Base-by-base conservation (phyloP, 1,140 invertebrate species). In the Trichoplusia ni region DNA sequence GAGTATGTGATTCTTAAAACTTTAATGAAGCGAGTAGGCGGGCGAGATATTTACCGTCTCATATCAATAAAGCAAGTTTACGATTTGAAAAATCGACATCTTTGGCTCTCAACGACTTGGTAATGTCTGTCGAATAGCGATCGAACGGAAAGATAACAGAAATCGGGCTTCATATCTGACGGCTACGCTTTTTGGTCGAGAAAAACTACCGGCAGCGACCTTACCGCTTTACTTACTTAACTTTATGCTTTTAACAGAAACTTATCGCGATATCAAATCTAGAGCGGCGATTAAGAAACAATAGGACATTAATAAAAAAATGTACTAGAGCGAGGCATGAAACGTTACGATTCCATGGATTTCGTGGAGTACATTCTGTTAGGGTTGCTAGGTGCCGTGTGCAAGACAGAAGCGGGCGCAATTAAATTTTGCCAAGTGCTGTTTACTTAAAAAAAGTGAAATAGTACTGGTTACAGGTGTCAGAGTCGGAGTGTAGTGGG, bases 261-360 rank as follows among this genome's bases (percentile, higher is more conserved):
- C 74, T 84, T 89, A 88, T 86, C 82, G 76, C 72, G 74, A 63
- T 78, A 86, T 86, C 77, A 81, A 85, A 89, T 86, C 84, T 76
- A 63, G 64, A 81, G 64, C 73, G 75, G 76, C 76, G 85, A 88
- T 86, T 85, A 84, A 79, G 81, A 86, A 86, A 89, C 86, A 89
- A 89, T 86, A 75, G 84, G 67, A 83, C 75, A 78, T 83, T 83
- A 84, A 84, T 84, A 86, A 82, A 85, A 82, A 79, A 40, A 75
- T 70, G 69, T 79, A 78, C 56, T 76, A 47, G 71, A 76, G 83
- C 79, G 69, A 73, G 64, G 77, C 82, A 79, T 81, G 73, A 76
- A 81, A 72, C 75, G 77, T 84, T 86, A 73, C 73, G 78, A 82
- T 72, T 79, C 73, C 77, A 78, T 77, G 73, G 69, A 75, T 74